A percentile compares a stretch with the other conserved stretches of the same genome.
These are phyloP conservation scores for Nerophis ophidion DNA, from an alignment of 2,113 vertebrate genomes.

Conservation along the genomic window DNA sequence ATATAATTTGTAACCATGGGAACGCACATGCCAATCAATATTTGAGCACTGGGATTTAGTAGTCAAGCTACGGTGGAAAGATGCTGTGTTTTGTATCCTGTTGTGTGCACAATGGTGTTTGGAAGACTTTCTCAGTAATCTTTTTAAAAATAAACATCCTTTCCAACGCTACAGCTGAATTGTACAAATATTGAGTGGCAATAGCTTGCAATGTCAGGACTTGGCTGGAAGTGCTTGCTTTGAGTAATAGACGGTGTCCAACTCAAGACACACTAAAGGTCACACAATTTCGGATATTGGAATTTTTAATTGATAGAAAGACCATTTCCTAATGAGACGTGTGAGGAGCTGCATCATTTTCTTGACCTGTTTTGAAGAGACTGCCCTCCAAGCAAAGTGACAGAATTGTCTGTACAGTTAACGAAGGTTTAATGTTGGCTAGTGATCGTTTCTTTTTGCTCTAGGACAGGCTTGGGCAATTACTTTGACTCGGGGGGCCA, in stretches of 20 bases:
- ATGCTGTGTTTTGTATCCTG: not conserved
- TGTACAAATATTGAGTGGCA: not conserved
- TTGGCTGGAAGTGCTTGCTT: not conserved
- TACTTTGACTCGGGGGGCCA: no score
- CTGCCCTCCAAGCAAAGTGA: no score
- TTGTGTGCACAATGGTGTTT: not conserved
- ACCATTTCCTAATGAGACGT: not conserved
- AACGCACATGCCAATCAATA: slow-evolving; percentile 5
- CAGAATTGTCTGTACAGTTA: no score
- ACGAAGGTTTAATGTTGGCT: no score
- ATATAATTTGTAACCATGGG: slow-evolving; percentile 5
- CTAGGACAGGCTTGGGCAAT: no score
- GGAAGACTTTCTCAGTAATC: not conserved
- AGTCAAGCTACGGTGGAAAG: not conserved
- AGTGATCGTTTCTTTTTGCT: no score
- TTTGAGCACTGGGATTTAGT: not conserved
- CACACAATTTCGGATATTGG: not conserved
- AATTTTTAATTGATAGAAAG: not conserved
- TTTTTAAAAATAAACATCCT: not conserved
- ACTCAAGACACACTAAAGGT: not conserved
- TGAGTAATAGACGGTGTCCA: not conserved
- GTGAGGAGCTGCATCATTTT: not conserved
- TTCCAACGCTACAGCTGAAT: not conserved
- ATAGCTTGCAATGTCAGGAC: not conserved
- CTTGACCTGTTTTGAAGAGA: no score